These are phyloP conservation scores for Tribolium madens DNA, from an alignment of 1,140 invertebrate genomes.

Conservation along the genomic window DNA sequence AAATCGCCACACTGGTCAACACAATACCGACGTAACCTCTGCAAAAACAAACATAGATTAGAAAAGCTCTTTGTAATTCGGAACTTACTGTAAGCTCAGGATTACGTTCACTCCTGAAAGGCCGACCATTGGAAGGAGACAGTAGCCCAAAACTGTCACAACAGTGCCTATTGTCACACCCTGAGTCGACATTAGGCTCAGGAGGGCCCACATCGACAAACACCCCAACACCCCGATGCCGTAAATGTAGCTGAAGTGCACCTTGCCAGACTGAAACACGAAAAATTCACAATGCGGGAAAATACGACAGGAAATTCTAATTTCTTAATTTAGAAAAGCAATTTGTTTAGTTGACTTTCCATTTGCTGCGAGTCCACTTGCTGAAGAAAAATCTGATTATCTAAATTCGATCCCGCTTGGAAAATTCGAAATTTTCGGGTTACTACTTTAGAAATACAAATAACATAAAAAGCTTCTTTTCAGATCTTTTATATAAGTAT, in stretches of 20 bases:
- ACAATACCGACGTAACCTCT: conserved; percentile 70
- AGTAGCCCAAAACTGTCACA: conserved; percentile 86
- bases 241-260: conserved; percentile 85
- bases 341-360: not conserved
- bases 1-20: conserved; percentile 74
- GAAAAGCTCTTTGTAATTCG: conserved; percentile 58
- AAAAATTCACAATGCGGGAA: not conserved
- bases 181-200: conserved; percentile 81
- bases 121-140: conserved; percentile 87
- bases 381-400: not conserved
- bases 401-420: not conserved
- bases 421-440: too few species aligned
- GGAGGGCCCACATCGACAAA: conserved; percentile 81
- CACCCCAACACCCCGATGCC: conserved; percentile 86
- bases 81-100: conserved; percentile 77
- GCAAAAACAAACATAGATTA: conserved; percentile 52
- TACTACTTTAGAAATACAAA: too few species aligned
- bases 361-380: not conserved
- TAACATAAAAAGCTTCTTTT: too few species aligned
- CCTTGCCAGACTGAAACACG: conserved; percentile 69
- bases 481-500: too few species aligned
- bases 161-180: conserved; percentile 80
- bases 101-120: conserved; percentile 80
- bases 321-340: not conserved
- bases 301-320: not conserved